phyloP scores from a whole-genome alignment of 2,113 vertebrate genomes.

The Bolborhynchus lineola region DNA sequence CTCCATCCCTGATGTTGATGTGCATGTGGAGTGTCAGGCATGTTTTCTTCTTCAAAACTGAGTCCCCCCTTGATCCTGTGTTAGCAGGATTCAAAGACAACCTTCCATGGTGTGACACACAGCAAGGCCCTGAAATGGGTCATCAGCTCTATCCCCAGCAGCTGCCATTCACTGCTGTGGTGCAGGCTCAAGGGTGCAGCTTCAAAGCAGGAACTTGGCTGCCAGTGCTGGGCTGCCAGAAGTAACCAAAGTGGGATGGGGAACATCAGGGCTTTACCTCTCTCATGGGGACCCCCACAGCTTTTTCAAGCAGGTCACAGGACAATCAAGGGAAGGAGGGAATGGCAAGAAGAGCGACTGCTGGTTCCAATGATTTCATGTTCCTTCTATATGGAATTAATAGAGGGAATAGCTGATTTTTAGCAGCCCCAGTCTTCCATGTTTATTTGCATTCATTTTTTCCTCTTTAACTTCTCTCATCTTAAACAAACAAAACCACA shows the following conservation, averaged over 20 bases:
- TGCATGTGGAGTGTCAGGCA: rapidly evolving
- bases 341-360: not conserved
- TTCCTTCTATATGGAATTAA: not conserved
- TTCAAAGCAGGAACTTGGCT: not conserved
- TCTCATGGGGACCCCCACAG: not conserved
- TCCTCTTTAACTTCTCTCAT: not conserved
- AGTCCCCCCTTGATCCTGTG: rapidly evolving
- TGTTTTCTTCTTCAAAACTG: not conserved
- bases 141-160: not conserved
- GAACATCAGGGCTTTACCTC: not conserved
- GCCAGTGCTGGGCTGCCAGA: not conserved
- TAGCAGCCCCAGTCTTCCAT: not conserved
- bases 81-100: not conserved
- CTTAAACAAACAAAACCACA: not conserved
- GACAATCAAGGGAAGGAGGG: not conserved
- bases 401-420: not conserved
- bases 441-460: not conserved
- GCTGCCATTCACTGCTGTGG: rapidly evolving
- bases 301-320: rapidly evolving
- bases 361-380: rapidly evolving
- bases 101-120: not conserved
- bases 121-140: too few relatives aligned
- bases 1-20: not conserved
- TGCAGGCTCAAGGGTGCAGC: rapidly evolving
- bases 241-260: not conserved